Conservation (phyloP, 2,113 vertebrate genomes). For the Chlamydotis undulata region DNA sequence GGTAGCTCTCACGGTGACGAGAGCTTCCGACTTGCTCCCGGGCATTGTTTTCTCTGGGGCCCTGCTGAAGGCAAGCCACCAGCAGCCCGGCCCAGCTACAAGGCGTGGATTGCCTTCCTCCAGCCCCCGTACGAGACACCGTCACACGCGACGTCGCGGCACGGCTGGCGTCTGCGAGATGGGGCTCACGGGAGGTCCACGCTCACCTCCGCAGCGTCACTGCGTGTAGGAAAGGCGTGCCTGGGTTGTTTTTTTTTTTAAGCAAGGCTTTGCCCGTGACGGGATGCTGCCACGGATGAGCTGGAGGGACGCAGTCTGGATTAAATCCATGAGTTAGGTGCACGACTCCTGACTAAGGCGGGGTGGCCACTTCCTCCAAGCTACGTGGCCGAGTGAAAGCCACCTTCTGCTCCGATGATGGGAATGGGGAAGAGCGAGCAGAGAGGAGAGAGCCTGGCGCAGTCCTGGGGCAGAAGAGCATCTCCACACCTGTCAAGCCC, state of each 20-base stretch:
- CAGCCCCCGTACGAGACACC: neutral
- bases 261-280: neutral
- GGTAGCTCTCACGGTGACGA: fast-evolving
- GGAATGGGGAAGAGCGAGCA: neutral
- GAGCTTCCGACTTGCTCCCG: neutral
- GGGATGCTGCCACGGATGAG: neutral
- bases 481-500: too few relatives aligned
- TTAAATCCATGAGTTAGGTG: neutral
- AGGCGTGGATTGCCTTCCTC: neutral
- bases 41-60: neutral
- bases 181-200: neutral
- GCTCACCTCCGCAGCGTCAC: neutral
- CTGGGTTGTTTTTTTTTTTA: neutral
- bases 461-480: neutral
- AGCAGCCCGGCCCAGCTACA: fast-evolving
- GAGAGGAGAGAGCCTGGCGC: neutral
- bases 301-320: too few relatives aligned
- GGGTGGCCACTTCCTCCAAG: neutral
- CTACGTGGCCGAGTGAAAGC: neutral
- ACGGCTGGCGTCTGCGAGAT: neutral
- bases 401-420: neutral
- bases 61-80: neutral
- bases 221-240: neutral
- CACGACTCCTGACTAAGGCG: neutral
- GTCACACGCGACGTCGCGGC: neutral